Percentiles rank a stretch among this genome's conserved stretches.
Conservation (phyloP, 2,797 vertebrate species). For the Aphelocoma californica region DNA sequence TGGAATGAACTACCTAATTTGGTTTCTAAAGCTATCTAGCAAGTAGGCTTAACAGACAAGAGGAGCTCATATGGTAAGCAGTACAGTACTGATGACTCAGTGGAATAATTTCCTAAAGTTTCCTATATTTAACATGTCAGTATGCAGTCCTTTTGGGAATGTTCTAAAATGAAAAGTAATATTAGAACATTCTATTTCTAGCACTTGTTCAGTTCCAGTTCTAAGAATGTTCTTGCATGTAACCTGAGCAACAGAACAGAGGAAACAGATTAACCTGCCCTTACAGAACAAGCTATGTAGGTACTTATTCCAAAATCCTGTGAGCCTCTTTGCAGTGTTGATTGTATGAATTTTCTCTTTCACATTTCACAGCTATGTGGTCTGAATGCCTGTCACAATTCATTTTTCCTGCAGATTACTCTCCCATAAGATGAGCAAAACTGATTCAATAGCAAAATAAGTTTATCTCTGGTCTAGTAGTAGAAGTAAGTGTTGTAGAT, state of each 20-base stretch:
- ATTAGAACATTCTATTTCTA: constrained; percentile 28
- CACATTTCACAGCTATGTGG: neutral
- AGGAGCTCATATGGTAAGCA: neutral
- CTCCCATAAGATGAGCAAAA: neutral
- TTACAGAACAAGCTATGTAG: neutral
- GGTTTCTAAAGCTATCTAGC: neutral
- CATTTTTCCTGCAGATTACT: neutral
- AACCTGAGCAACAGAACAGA: neutral
- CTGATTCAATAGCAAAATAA: neutral
- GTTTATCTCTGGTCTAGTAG: neutral
- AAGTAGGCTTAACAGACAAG: constrained; percentile 3
- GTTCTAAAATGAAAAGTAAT: constrained; percentile 9
- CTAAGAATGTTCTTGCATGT: neutral
- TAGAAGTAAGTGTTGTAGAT: neutral
- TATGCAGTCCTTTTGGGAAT: neutral
- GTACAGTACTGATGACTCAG: constrained; percentile 1
- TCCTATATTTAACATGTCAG: neutral
- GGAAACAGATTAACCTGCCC: neutral
- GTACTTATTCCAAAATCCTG: neutral
- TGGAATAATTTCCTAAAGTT: constrained; percentile 3
- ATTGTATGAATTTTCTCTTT: neutral
- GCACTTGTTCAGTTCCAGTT: neutral
- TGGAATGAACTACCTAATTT: neutral
- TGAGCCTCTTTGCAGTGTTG: neutral
- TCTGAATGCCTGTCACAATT: neutral